Evolutionary conservation across 92 coral and sea anemone genomes (phyloP).

Genomic region (Porites cylindrica): DNA sequence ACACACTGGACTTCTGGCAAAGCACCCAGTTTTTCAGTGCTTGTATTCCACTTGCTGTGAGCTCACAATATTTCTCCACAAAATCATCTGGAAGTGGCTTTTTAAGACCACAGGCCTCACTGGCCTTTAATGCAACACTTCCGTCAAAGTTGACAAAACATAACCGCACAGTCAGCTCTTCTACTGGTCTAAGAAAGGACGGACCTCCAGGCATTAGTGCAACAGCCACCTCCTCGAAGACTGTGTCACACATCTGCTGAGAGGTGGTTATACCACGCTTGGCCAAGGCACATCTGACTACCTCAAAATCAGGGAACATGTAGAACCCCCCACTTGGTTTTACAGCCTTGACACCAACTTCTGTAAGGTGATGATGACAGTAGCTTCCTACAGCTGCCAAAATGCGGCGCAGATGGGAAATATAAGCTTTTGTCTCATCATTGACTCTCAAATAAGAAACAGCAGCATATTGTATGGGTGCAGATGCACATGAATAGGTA

Average conservation of each 20-base stretch:
- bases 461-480: conserved; percentile 74
- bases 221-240: conserved; percentile 54
- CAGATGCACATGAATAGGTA: conserved; percentile 67
- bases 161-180: conserved; percentile 62
- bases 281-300: conserved; percentile 49
- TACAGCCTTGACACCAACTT: conserved; percentile 61
- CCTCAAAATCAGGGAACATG: conserved; percentile 74
- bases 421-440: conserved; percentile 53
- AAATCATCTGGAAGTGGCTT: conserved; percentile 41
- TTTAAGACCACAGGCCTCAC: conserved; percentile 41
- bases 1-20: conserved; percentile 35
- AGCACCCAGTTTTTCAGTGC: conserved; percentile 61
- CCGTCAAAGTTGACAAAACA: conserved; percentile 71
- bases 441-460: conserved; percentile 41
- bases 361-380: conserved; percentile 48
- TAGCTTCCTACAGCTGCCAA: conserved; percentile 58
- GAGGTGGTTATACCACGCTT: conserved; percentile 63
- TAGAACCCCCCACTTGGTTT: conserved; percentile 73
- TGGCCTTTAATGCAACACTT: conserved; percentile 51
- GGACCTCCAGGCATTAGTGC: conserved; percentile 71
- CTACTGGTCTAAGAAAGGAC: conserved; percentile 31
- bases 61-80: conserved; percentile 54
- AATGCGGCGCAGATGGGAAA: conserved; percentile 48
- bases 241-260: conserved; percentile 69
- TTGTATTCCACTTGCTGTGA: conserved; percentile 57